Evolutionary conservation across 1,140 invertebrate species (phyloP), one percentile per base, ranked within the genome.

Genomic region (Sipha flava): DNA sequence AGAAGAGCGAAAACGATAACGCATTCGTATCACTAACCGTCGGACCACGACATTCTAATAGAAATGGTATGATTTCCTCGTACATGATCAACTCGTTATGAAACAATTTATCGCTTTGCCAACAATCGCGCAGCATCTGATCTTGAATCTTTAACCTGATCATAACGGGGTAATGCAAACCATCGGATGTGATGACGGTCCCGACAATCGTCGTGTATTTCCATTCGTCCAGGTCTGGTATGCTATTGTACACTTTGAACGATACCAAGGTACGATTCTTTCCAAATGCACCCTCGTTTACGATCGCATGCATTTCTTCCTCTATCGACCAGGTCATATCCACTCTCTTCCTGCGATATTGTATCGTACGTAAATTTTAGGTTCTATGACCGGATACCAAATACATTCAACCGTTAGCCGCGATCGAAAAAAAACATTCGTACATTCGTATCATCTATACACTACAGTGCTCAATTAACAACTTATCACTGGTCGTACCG

Each of bases 11-110:
- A 3, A 80, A 40, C 3, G 45, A 16, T 0, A 26, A n/a, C n/a
- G n/a, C n/a, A n/a, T n/a, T n/a, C n/a, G n/a, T n/a, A n/a, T n/a
- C n/a, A n/a, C n/a, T 10, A 6, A 5, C 0, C 4, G 21, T 3
- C 7, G 40, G 5, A 1, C 21, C 10, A 10, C 18, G 12, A 0
- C 6, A 47, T 10, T 6, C 16, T 7, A 37, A 18, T 1, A 80
- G 0, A 4, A 52, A 64, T 6, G 80, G 73, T 31, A 81, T 43
- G 1, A 81, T 40, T 6, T 16, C 14, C 10, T 62, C 37, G 47
- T 81, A 81, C 29, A 72, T 52, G 5, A 29, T 40, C 7, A 81
- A 52, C 43, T 81, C 80, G 31, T 81, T 81, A 5, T 70, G 37
- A n/a, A 81, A 81, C 5, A 54, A 29, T 3, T n/a, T 12, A 16